Evolutionary conservation across 2,888 invertebrate species (phyloP).

Genomic region (Cyaniris semiargus): DNA sequence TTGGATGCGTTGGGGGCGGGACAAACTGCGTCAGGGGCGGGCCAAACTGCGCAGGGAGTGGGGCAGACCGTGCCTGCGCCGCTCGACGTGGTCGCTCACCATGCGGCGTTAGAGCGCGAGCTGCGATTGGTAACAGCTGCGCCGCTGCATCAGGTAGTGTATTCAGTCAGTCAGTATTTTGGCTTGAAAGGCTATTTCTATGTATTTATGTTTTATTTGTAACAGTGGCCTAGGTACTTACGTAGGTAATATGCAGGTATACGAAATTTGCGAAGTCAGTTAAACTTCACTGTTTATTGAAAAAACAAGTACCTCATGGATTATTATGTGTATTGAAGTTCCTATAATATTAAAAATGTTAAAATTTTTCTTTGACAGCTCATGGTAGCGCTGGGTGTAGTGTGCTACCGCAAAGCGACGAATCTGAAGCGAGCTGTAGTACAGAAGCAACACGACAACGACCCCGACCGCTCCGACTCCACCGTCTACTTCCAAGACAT

Average conservation of each 20-base stretch:
- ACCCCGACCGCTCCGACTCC: slow-evolving; percentile 94
- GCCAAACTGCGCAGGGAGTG: slow-evolving; percentile 46
- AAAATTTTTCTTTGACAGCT: slow-evolving; percentile 61
- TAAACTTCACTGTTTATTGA: too few species aligned
- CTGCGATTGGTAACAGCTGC: slow-evolving; percentile 85
- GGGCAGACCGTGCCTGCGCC: slow-evolving; percentile 70
- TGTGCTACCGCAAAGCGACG: slow-evolving; percentile 94
- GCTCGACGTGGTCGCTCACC: slow-evolving; percentile 82
- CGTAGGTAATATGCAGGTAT: too few species aligned
- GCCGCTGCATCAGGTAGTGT: slow-evolving; percentile 83
- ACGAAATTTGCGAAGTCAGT: too few species aligned
- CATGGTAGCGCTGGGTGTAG: slow-evolving; percentile 92
- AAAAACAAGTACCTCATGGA: too few species aligned
- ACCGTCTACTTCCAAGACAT: slow-evolving; percentile 98
- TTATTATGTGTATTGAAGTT: too few species aligned
- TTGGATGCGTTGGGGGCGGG: slow-evolving; percentile 82
- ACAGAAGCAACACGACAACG: slow-evolving; percentile 88
- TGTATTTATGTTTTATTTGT: too few species aligned
- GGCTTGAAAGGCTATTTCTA: too few species aligned
- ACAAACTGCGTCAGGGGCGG: slow-evolving; percentile 52
- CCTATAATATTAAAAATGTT: not conserved
- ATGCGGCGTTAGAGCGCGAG: slow-evolving; percentile 85
- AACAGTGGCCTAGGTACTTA: too few species aligned
- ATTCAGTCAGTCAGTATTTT: not conserved
- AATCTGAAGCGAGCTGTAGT: slow-evolving; percentile 87